Evolutionary conservation across 1,140 invertebrate species (phyloP), one percentile per base, ranked within the genome.

Genomic region (Drosophila punjabiensis): DNA sequence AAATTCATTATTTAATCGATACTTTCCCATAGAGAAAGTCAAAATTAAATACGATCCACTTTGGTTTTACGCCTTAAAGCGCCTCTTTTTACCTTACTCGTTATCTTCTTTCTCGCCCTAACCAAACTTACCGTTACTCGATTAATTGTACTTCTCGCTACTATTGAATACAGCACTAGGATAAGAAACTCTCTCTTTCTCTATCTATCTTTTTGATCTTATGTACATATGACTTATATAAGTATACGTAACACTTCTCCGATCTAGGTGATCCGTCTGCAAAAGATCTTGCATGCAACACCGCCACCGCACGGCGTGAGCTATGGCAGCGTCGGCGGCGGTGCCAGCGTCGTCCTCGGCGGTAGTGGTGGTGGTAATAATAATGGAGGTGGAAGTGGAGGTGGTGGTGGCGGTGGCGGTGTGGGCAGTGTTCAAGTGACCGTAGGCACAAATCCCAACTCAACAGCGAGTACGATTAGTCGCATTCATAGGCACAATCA

Each of bases 401-500:
- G 52, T 45, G 43, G 64, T 35, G 35, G 75, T 60, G 65, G 52
- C 53, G 62, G 59, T 81, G 73, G 58, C 65, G 69, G 81, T 60
- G 91, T 76, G 78, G 91, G 91, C 81, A 84, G 91, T 92, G 91
- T 92, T 66, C 89, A 92, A 81, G 86, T 92, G 76, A 90, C 91
- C 76, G 91, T 92, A 92, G 91, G 91, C 92, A 92, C 91, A 81
- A 82, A 85, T 87, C 83, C 91, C 79, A 92, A 92, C 79, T 90
- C 91, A 67, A 90, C 88, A 79, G 76, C 91, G 82, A 92, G 87
- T 92, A 92, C 91, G 87, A 92, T 92, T 92, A 92, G 91, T 92
- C 91, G 91, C 85, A 92, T 92, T 76, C 91, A 92, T 92, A 92
- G 91, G 89, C 91, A 89, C 76, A 92, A 92, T 91, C 91, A 92